A percentile compares a stretch with the other conserved stretches of the same genome.
phyloP scores from a whole-genome alignment of 2,888 invertebrate genomes.

The Pseudeuparius sepicola region DNA sequence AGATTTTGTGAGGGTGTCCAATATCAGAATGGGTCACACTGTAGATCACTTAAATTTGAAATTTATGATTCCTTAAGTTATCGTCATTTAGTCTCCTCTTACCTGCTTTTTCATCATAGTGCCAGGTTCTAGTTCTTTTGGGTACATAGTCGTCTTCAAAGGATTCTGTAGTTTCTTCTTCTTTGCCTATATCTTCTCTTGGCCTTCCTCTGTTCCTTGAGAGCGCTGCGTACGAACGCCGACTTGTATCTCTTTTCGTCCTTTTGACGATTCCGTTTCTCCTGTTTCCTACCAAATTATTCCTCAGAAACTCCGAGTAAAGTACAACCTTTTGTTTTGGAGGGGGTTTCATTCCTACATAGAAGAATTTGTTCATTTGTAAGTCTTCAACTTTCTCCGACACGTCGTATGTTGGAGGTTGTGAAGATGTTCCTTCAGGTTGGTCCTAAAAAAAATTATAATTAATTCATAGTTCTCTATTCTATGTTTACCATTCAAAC shows the following conservation, averaged over 20 bases:
- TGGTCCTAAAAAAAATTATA: no score
- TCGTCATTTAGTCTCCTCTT: no score
- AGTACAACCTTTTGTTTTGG: constrained; percentile 26
- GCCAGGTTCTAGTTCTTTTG: constrained; percentile 34
- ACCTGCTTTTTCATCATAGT: constrained; percentile 35
- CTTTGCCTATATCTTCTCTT: constrained; percentile 21
- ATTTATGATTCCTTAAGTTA: no score
- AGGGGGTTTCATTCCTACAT: constrained; percentile 37
- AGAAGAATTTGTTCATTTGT: constrained; percentile 31
- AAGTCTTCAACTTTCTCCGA: constrained; percentile 10
- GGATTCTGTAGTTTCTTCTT: constrained; percentile 22
- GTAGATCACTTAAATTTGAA: no score
- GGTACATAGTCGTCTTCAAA: constrained; percentile 36
- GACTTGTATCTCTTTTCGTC: constrained; percentile 26
- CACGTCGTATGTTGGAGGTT: no score
- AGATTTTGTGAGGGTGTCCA: no score
- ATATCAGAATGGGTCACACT: no score
- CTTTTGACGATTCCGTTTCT: constrained; percentile 21
- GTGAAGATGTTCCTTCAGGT: no score
- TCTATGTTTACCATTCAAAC: no score
- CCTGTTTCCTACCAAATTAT: constrained; percentile 18
- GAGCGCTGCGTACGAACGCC: constrained; percentile 30
- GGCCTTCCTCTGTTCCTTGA: constrained; percentile 26
- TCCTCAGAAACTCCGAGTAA: constrained; percentile 29
- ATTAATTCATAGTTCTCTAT: no score